Percentiles rank a stretch among this genome's conserved stretches.
phyloP scores from a whole-genome alignment of 2,888 invertebrate species.

The Latrodectus hesperus region DNA sequence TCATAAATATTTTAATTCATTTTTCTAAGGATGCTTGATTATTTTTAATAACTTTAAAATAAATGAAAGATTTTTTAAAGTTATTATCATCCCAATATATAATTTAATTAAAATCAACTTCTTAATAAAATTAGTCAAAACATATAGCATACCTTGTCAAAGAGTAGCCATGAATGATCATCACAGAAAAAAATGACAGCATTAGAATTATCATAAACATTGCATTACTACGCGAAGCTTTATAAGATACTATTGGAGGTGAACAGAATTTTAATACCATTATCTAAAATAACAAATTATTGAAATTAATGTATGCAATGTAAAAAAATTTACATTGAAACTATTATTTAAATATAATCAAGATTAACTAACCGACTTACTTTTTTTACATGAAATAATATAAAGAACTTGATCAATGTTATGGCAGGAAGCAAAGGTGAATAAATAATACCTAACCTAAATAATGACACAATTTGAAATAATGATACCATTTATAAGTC shows the following conservation, averaged over 20 bases:
- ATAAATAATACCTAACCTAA: conserved; percentile 85
- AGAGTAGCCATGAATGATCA: conserved; percentile 57
- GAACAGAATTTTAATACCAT: conserved; percentile 85
- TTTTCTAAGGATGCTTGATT: too few species aligned
- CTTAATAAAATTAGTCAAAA: too few species aligned
- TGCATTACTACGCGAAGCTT: conserved; percentile 87
- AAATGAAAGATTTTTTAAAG: neutral
- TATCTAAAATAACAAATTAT: conserved; percentile 79
- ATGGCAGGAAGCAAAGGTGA: conserved; percentile 86
- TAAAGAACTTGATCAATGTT: conserved; percentile 82
- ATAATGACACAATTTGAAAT: conserved; percentile 22
- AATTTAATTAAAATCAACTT: neutral
- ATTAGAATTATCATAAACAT: conserved; percentile 88
- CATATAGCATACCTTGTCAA: conserved; percentile 32
- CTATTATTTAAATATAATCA: neutral
- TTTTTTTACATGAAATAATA: conserved; percentile 86
- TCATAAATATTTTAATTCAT: too few species aligned
- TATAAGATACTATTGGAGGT: conserved; percentile 83
- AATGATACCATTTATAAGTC: neutral
- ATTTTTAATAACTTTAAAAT: too few species aligned
- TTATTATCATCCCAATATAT: neutral
- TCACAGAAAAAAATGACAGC: conserved; percentile 80
- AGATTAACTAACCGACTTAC: conserved; percentile 69
- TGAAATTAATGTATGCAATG: neutral
- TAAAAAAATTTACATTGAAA: neutral